phyloP scores from a whole-genome alignment of 2,113 vertebrate species.

The Alectura lathami region DNA sequence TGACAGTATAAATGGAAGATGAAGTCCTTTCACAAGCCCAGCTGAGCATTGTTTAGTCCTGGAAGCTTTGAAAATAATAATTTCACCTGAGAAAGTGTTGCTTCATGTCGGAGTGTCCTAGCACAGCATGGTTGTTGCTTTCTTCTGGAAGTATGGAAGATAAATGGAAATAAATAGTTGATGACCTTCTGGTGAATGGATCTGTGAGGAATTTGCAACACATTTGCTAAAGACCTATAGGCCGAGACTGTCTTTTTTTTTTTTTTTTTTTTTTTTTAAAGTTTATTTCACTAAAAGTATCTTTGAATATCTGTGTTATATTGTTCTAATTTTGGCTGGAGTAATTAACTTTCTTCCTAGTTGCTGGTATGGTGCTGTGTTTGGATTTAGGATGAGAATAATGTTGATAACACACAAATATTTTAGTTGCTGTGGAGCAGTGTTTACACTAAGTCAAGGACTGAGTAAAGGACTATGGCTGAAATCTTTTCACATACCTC shows the following conservation, averaged over 20 bases:
- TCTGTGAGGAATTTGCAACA: background rate
- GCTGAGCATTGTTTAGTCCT: background rate
- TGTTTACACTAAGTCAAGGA: background rate
- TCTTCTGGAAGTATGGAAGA: background rate
- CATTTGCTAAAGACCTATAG: background rate
- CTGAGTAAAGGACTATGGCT: background rate
- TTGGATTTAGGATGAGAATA: background rate
- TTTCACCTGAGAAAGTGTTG: background rate
- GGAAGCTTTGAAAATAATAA: background rate
- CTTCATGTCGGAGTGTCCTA: background rate
- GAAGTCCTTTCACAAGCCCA: background rate
- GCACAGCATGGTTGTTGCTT: background rate
- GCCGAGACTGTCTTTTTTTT: background rate
- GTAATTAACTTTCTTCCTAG: background rate
- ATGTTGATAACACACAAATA: background rate
- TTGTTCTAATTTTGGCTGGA: background rate
- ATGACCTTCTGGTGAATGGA: background rate
- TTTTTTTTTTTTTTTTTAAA: background rate
- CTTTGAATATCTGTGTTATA: background rate
- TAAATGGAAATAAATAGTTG: background rate
- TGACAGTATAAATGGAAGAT: background rate
- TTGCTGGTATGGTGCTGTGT: background rate
- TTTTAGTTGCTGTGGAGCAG: background rate
- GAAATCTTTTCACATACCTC: background rate
- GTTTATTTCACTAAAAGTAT: background rate